Base-by-base conservation (phyloP, 1,140 invertebrate genomes). In the Pseudomyrmex gracilis region DNA sequence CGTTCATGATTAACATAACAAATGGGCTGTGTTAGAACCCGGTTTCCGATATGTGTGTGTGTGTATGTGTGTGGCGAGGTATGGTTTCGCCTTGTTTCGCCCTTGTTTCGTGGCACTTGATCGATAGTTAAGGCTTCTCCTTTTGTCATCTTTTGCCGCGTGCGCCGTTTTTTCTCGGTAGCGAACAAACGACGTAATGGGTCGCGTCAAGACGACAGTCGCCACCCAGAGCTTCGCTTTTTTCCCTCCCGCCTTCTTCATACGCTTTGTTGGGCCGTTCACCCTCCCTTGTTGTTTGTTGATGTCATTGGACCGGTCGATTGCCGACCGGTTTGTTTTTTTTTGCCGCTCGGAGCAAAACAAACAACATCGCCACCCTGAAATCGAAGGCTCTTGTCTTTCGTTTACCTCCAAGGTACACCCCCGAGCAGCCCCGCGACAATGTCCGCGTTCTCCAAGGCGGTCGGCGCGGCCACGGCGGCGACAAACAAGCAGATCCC, bases 341-440 rank as follows among this genome's bases (percentile, higher is more conserved):
- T 34, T 34, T 34, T 34, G 34, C 34, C 34, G 34, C 34, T 34
- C 34, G 34, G 34, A 34, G 34, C 34, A 34, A 34, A 34, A 34
- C 34, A 34, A 34, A 34, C 34, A 34, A 34, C 34, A 5, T 34
- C 34, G 34, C 88, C 86, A 91, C 92, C 89, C 86, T 91, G 22
- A 51, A 64, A 76, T n/a, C 58, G 43, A 58, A 73, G 64, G 58
- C 47, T 76, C 73, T 76, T 76, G 73, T 47, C 60, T 64, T 22
- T 34, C 34, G 34, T 34, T 34, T 5, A 4, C 22, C 93, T 90
- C 43, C 92, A 94, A 88, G 93, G 93, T 82, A 94, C 93, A 82
- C 92, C 93, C 53, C 91, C 93, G 70, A 93, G 85, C 90, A 94
- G 92, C 87, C 91, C 92, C 68, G 90, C 91, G 70, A 90, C 92